Evolutionary conservation across 2,888 invertebrate species (phyloP).

Genomic region (Acrobasis suavella): DNA sequence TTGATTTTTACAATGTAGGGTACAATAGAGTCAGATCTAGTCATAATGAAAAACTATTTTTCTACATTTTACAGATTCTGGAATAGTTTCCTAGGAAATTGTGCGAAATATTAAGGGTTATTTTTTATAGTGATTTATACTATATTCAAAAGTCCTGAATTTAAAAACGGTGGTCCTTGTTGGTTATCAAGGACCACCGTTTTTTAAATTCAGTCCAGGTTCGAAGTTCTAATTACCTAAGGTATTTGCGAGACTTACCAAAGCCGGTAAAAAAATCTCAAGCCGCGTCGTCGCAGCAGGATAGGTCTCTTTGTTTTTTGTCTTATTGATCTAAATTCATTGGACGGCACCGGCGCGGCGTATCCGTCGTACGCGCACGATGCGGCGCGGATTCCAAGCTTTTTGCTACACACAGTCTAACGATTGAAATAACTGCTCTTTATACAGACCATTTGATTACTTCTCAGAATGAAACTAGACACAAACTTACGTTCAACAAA

Average conservation of each 20-base stretch:
- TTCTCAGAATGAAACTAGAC: slow-evolving; percentile 53
- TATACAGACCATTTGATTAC: slow-evolving; percentile 59
- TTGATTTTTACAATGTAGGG: no score
- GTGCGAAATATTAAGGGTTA: no score
- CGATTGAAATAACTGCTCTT: slow-evolving; percentile 72
- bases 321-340: slow-evolving; percentile 71
- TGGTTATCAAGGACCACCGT: neutral
- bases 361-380: slow-evolving; percentile 56
- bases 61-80: no score
- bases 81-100: no score
- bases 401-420: slow-evolving; percentile 74
- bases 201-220: slow-evolving; percentile 6
- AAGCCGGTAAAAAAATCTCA: slow-evolving; percentile 14
- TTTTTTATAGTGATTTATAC: no score
- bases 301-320: slow-evolving; percentile 56
- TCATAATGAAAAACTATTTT: no score
- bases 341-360: slow-evolving; percentile 52
- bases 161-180: no score
- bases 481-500: slow-evolving; percentile 10
- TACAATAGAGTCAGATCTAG: no score
- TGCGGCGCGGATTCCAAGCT: slow-evolving; percentile 54
- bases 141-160: no score
- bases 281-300: slow-evolving; percentile 42
- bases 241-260: slow-evolving; percentile 13
- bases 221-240: slow-evolving; percentile 12